Conservation (phyloP, 2,113 vertebrate genomes). For the Oreotrochilus melanogaster region DNA sequence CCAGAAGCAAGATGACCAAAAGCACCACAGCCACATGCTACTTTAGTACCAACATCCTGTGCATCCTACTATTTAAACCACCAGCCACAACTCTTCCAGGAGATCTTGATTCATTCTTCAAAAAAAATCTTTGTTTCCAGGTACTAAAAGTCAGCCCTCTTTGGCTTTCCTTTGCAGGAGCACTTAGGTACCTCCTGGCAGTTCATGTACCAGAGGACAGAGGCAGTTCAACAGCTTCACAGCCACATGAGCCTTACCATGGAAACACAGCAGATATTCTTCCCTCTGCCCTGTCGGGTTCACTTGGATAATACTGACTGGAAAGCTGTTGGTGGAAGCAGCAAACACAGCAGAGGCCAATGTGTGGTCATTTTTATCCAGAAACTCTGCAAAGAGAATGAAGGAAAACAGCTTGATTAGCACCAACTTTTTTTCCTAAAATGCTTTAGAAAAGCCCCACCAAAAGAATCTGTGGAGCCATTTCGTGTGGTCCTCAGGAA, state of each 20-base stretch:
- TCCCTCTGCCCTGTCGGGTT: constrained; percentile 91
- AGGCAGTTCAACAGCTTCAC: background rate
- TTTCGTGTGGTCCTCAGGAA: background rate
- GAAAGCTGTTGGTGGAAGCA: constrained; percentile 93
- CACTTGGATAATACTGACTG: constrained; percentile 95
- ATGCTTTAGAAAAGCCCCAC: background rate
- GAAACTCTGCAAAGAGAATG: constrained; percentile 84
- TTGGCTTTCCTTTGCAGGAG: background rate
- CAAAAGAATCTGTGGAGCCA: background rate
- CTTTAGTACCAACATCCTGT: background rate
- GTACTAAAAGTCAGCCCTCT: background rate
- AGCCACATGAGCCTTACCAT: constrained; percentile 79
- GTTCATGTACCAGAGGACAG: background rate
- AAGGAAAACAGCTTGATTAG: background rate
- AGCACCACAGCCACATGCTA: background rate
- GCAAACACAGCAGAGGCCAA: constrained; percentile 93
- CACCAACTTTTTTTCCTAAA: background rate
- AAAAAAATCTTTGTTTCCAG: background rate
- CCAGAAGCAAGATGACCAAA: background rate
- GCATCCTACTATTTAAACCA: background rate
- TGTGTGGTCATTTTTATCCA: constrained; percentile 96
- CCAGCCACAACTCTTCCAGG: background rate
- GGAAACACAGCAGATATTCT: constrained; percentile 97
- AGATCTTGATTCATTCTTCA: background rate
- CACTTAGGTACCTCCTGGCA: background rate